Evolutionary conservation across 2,113 vertebrate species (phyloP), one percentile per base, ranked within the genome.

Genomic region (Chaetodon trifascialis): DNA sequence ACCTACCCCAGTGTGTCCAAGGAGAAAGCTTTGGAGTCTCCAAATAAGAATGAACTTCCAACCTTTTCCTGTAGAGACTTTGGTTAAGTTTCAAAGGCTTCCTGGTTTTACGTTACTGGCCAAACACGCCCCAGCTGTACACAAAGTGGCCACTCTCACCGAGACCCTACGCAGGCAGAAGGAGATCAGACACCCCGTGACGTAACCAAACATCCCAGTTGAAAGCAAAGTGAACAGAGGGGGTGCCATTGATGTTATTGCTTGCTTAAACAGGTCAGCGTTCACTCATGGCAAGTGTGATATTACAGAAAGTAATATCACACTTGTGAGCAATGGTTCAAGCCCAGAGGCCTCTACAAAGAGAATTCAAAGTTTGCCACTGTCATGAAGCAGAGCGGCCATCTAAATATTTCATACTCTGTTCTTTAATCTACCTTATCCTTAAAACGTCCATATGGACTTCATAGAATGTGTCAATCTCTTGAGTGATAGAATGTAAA

Each of bases 1-100:
- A 92, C 86, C 91, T 76, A 1, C 88, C 83, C 82, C 75, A 15
- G 87, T 85, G 80, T 83, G 88, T 87, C 92, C 71, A 56, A 15
- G 86, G 73, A 85, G 82, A 92, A 89, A 51, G 73, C 86, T 87
- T 88, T 92, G 80, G 84, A 92, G 88, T 88, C 73, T 90, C 87
- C 81, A 91, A 86, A 92, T 90, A 90, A 81, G 56, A 80, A 84
- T 93, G 94, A 94, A 95, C 93, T 93, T 89, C 87, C 86, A 93
- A 93, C 91, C 92, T 92, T 80, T 87, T 84, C 79, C 87, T 69
- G 84, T 82, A 92, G 85, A 93, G 88, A 64, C 89, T 88, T 93
- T 94, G 85, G 92, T 94, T 92, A 80, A 54, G 85, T 95, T 95
- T 95, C 95, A 95, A 95, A 95, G 94, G 91, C 92, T 94, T 95